Evolutionary conservation across 2,113 vertebrate genomes (phyloP).

Genomic region (Delphinapterus leucas): DNA sequence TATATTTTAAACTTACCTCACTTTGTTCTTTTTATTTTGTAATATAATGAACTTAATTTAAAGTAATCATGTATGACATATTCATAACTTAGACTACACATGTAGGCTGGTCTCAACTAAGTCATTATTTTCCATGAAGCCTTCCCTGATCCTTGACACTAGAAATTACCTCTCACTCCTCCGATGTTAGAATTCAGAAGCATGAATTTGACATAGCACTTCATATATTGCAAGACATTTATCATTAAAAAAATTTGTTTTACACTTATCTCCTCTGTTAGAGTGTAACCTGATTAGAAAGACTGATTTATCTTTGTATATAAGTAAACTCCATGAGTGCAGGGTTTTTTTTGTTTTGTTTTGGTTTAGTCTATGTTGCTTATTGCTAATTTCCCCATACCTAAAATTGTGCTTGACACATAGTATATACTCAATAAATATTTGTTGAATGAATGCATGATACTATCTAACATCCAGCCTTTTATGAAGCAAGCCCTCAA

Average conservation of each 20-base stretch:
- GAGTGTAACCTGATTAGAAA: neutral
- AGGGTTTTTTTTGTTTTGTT: neutral
- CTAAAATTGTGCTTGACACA: neutral
- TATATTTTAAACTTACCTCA: neutral
- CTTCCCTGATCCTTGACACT: neutral
- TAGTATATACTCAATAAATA: neutral
- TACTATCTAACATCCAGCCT: neutral
- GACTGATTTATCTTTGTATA: neutral
- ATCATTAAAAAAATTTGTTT: neutral
- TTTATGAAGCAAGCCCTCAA: neutral
- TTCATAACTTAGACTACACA: neutral
- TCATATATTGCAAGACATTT: neutral
- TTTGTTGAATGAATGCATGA: neutral
- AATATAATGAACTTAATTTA: neutral
- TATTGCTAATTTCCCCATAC: neutral
- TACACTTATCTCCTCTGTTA: neutral
- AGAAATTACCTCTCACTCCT: neutral
- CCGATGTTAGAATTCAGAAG: constrained; percentile 5
- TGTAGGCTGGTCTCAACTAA: neutral
- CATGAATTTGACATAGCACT: neutral
- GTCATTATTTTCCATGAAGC: neutral
- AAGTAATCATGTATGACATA: neutral
- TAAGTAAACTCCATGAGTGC: neutral
- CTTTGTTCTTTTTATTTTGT: constrained; percentile 28
- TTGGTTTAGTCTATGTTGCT: neutral